A percentile compares a stretch with the other conserved stretches of the same genome.
Conservation (phyloP, 1,140 invertebrate species). For the Drosophila tropicalis region DNA sequence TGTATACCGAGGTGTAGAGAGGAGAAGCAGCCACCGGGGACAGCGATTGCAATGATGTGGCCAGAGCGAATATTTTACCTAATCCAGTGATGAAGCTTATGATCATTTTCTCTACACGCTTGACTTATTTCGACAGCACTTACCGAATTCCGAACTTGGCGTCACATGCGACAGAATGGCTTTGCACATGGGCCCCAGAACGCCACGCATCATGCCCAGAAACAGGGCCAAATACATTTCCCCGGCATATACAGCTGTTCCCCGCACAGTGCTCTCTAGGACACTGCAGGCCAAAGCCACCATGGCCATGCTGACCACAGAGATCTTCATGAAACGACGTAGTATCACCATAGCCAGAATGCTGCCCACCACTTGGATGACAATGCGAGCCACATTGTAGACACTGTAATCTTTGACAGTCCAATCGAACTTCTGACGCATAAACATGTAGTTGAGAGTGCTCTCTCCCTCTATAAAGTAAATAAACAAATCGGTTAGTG, state of each 20-base stretch:
- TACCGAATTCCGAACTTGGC: slow-evolving; percentile 87
- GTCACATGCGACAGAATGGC: slow-evolving; percentile 87
- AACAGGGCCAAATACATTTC: slow-evolving; percentile 86
- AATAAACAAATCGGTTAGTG: background rate
- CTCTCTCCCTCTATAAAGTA: slow-evolving; percentile 76
- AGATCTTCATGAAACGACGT: slow-evolving; percentile 82
- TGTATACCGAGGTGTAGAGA: slow-evolving; percentile 87
- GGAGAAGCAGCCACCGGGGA: slow-evolving; percentile 85
- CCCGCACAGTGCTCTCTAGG: slow-evolving; percentile 83
- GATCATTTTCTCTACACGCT: background rate
- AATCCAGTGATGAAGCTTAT: background rate
- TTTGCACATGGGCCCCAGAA: slow-evolving; percentile 86
- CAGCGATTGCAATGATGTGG: slow-evolving; percentile 86
- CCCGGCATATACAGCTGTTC: slow-evolving; percentile 85
- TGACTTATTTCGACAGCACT: slow-evolving; percentile 51
- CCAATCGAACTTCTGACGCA: slow-evolving; percentile 87
- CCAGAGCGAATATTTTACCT: slow-evolving; percentile 87
- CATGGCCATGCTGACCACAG: slow-evolving; percentile 66
- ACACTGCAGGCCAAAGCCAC: slow-evolving; percentile 79
- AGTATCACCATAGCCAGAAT: slow-evolving; percentile 84
- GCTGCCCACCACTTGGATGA: slow-evolving; percentile 84
- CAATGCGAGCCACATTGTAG: slow-evolving; percentile 84
- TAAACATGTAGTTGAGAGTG: slow-evolving; percentile 86
- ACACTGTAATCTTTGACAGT: slow-evolving; percentile 86
- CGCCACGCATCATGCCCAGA: slow-evolving; percentile 85